Evolutionary conservation across 2,113 vertebrate genomes (phyloP).

Genomic region (Peucedramus taeniatus): DNA sequence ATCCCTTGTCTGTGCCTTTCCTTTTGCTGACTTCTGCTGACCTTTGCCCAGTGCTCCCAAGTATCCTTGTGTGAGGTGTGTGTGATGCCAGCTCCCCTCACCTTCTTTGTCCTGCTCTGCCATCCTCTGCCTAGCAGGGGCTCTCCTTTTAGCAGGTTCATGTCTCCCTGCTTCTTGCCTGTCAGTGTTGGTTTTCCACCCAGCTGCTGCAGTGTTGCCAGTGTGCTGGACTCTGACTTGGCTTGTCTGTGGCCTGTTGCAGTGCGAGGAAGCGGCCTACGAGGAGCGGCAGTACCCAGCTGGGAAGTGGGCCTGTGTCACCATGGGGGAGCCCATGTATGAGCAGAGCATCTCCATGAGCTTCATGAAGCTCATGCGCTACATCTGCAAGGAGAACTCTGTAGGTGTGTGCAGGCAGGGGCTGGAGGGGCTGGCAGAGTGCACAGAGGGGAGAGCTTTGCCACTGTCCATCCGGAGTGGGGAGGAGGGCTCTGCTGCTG

Average conservation of each 20-base stretch:
- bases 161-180: not conserved
- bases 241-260: slow-evolving; percentile 52
- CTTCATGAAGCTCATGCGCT: slow-evolving; percentile 90
- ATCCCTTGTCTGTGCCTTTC: not conserved
- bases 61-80: not conserved
- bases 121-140: not conserved
- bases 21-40: not conserved
- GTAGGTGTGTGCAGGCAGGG: slow-evolving; percentile 68
- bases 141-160: not conserved
- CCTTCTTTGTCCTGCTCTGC: not conserved
- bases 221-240: not conserved
- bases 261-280: slow-evolving; percentile 75
- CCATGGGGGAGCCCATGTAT: slow-evolving; percentile 72
- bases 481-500: not conserved
- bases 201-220: not conserved
- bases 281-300: slow-evolving; percentile 81
- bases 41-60: not conserved
- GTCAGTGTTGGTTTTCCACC: not conserved
- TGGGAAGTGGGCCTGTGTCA: slow-evolving; percentile 82
- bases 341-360: slow-evolving; percentile 86
- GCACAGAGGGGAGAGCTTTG: not conserved
- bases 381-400: slow-evolving; percentile 89
- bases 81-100: not conserved
- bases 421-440: not conserved
- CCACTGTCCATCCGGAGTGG: not conserved